phyloP scores from a whole-genome alignment of 2,113 vertebrate species.

The Brachyhypopomus gauderio region DNA sequence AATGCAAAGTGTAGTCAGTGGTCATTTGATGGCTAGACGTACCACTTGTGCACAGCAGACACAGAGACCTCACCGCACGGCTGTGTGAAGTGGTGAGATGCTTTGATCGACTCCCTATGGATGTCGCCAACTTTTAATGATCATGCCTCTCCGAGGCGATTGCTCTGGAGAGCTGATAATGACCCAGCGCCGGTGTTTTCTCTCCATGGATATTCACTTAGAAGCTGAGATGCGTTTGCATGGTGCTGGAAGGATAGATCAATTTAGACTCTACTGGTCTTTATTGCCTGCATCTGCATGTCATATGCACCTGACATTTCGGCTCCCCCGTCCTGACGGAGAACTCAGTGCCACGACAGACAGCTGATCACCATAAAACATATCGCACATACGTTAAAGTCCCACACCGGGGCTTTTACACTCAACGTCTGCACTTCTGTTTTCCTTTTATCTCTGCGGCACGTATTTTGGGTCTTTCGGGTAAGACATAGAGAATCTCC shows the following conservation, averaged over 20 bases:
- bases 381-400: conserved; percentile 29
- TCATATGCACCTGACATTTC: conserved; percentile 33
- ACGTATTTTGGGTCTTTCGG: conserved; percentile 29
- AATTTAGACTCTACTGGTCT: neutral
- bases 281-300: conserved; percentile 10
- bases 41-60: conserved; percentile 31
- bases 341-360: neutral
- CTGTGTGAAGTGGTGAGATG: conserved; percentile 7
- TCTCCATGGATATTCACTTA: conserved; percentile 15
- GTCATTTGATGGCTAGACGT: conserved; percentile 43
- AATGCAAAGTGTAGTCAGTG: conserved; percentile 25
- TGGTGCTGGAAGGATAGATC: neutral
- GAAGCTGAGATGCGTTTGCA: neutral
- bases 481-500: conserved; percentile 33
- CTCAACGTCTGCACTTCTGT: conserved; percentile 18
- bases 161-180: conserved; percentile 12
- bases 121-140: conserved; percentile 28
- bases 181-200: conserved; percentile 27
- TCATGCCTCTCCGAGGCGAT: conserved; percentile 33
- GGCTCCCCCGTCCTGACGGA: neutral
- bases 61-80: conserved; percentile 42
- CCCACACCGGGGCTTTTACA: neutral
- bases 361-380: conserved; percentile 25
- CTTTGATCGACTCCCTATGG: conserved; percentile 34
- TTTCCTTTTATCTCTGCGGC: conserved; percentile 17